phyloP scores from a whole-genome alignment of 2,797 vertebrate genomes.

The Tympanoctomys barrerae region DNA sequence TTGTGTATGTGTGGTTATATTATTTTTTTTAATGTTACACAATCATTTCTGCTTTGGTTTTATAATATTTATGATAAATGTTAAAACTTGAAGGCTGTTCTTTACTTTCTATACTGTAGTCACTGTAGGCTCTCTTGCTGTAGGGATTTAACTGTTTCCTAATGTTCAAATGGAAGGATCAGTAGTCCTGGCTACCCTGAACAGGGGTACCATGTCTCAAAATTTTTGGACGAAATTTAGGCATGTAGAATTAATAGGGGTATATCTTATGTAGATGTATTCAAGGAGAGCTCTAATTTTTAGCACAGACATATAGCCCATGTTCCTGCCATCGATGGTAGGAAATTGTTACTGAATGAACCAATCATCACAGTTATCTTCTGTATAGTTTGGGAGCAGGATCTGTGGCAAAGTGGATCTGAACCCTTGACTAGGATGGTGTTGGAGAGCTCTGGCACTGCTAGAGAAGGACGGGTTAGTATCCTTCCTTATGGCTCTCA shows the following conservation, averaged over 20 bases:
- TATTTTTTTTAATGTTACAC: neutral
- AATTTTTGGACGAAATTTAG: neutral
- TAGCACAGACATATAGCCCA: neutral
- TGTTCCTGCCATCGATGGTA: neutral
- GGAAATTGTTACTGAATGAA: neutral
- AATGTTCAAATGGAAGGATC: neutral
- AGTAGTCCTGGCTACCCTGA: neutral
- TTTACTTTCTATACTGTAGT: neutral
- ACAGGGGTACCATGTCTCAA: neutral
- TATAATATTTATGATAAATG: neutral
- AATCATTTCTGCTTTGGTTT: conserved; percentile 38
- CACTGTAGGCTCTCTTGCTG: neutral
- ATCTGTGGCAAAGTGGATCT: conserved; percentile 3
- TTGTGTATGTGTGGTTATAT: neutral
- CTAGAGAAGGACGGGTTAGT: neutral
- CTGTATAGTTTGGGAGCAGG: neutral
- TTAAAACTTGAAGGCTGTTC: neutral
- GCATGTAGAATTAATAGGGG: neutral
- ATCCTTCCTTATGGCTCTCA: neutral
- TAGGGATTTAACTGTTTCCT: neutral
- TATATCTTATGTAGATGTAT: conserved; percentile 31
- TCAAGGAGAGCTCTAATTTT: neutral
- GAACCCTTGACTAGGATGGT: neutral
- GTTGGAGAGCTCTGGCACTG: neutral
- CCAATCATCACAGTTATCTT: neutral